Conservation (phyloP, 1,140 invertebrate genomes). For the Lucilia cuprina region DNA sequence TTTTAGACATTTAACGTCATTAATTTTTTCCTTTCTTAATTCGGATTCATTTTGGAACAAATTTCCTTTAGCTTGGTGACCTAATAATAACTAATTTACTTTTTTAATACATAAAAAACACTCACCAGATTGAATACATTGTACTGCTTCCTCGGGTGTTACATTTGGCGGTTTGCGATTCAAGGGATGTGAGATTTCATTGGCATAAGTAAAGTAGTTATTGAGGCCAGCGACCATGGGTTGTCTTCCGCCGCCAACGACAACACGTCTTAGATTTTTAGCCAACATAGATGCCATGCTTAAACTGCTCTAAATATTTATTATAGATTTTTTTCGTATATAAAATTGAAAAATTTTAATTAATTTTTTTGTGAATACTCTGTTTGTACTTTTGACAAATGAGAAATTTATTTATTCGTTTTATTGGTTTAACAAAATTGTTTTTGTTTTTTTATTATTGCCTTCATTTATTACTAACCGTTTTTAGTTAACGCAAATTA, state of each 20-base stretch:
- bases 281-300: constrained; percentile 40
- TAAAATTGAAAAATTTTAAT: neutral
- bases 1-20: neutral
- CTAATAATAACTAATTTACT: neutral
- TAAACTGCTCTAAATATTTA: constrained; percentile 6
- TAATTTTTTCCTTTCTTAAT: neutral
- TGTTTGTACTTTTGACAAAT: neutral
- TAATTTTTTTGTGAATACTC: neutral
- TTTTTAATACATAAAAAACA: neutral
- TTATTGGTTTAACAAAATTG: neutral
- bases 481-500: neutral
- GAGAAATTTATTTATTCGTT: neutral
- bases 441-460: neutral
- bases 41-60: neutral
- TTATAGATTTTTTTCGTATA: neutral
- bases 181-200: constrained; percentile 66
- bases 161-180: constrained; percentile 64
- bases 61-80: neutral
- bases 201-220: constrained; percentile 66
- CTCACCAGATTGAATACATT: constrained; percentile 67
- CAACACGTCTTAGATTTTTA: constrained; percentile 31
- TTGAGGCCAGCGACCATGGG: constrained; percentile 40
- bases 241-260: constrained; percentile 21
- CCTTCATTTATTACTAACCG: constrained; percentile 16
- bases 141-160: constrained; percentile 64